Evolutionary conservation across 2,888 invertebrate genomes (phyloP), one percentile per base, ranked within the genome.

Genomic region (Chrysolina americana): DNA sequence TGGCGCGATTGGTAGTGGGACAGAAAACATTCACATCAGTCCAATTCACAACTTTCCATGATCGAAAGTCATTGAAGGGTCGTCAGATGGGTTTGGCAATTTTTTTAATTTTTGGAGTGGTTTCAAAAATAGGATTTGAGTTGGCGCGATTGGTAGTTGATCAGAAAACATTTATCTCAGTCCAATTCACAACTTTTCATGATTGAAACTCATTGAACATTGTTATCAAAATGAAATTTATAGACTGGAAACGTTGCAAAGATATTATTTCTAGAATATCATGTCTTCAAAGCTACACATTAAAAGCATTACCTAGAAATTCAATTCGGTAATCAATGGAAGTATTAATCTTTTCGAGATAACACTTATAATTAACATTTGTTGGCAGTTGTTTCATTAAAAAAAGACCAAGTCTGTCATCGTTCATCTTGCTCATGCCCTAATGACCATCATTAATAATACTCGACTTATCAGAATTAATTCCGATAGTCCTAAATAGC

Each of bases 391-490:
- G 17, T 53, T 59, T 68, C 41, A 68, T 68, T 68, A 48, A 68
- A 68, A 68, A 68, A 53, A 19, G 41, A 19, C 41, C 50, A 41
- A 41, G 53, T 48, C 11, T 28, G 59, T 59, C 59, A 59, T 36
- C 59, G 36, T 59, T 59, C 11, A 59, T 59, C 59, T n/a, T 36
- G 28, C 59, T 28, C 59, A 36, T 36, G n/a, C 10, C 48, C 48
- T 71, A 75, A 75, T 75, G 69, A 75, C 68, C 44, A 65, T 71
- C 65, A 75, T 75, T 75, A 75, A 59, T 71, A 71, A 75, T 75
- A 62, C 71, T 59, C 21, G 68, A 62, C 68, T 72, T 71, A 71
- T 75, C 71, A 71, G 19, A 71, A 75, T 75, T 71, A 65, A 65
- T 56, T 75, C 59, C 69, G 71, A 75, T 68, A 68, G 56, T 53